Base-by-base conservation (phyloP, 2,888 invertebrate genomes). In the Morinoia aosen region DNA sequence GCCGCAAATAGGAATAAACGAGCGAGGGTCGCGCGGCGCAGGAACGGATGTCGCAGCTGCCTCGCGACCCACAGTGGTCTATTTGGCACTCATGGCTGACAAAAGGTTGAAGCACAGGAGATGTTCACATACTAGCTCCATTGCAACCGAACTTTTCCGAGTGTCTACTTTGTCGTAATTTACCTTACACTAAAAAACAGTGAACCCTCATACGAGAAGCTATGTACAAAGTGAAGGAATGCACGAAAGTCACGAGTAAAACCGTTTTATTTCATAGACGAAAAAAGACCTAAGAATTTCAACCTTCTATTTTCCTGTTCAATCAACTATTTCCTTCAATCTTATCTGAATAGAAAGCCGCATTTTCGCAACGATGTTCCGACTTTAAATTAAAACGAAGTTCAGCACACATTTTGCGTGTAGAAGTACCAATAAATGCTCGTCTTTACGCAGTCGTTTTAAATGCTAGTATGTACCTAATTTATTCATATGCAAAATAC, bases 1-100 rank as follows among this genome's bases (percentile, higher is more conserved):
- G 93, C 93, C 93, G 57, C 56, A 93, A 93, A 93, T 93, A 93
- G 57, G 93, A 93, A 93, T 93, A 57, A 93, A 93, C 57, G 93
- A 93, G 93, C 93, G 56, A 57, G 93, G 93, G 93, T 40, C 40
- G 40, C 48, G 88, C 4, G n/a, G 25, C 40, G 40, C 10, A 90
- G 40, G 90, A 48, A 4, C 90, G 90, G 39, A 25, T 14, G 90
- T 48, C 40, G 90, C 40, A 90, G 48, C 40, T 90, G 90, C 90
- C 90, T 12, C 16, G 8, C 48, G 2, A 39, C 40, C 25, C 25
- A 33, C 76, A 61, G 14, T 19, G 61, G 12, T 19, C 12, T 61
- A 12, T 16, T 76, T 8, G 8, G 25, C 19, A 0, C 76, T 76
- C 25, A 25, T 2, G 76, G 8, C 25, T 76, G 76, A 76, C 25